These are phyloP conservation scores for Tipula confusa DNA, from an alignment of 2,888 invertebrate species.

Conservation along the genomic window DNA sequence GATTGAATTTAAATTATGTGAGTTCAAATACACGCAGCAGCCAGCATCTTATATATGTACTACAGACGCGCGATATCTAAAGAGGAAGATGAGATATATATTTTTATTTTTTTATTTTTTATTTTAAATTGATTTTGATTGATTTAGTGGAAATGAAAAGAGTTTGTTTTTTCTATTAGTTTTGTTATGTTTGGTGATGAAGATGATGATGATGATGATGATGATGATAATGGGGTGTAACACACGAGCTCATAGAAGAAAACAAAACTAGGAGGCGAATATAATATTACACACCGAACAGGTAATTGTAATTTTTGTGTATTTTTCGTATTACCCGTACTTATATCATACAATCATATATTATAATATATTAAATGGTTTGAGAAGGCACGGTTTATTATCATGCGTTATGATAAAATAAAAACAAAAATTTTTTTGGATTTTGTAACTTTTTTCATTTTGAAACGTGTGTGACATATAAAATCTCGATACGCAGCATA, in stretches of 20 bases:
- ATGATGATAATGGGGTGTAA: background rate
- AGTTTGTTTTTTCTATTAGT: slow-evolving; percentile 20
- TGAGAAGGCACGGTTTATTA: background rate
- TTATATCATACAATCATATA: background rate
- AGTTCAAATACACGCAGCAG: background rate
- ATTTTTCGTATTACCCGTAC: background rate
- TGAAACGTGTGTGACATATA: background rate
- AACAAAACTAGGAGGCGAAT: background rate
- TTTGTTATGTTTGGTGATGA: slow-evolving; percentile 15
- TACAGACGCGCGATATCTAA: background rate
- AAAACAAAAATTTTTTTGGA: no score
- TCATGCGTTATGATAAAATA: background rate
- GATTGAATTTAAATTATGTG: slow-evolving; percentile 25
- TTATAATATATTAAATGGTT: background rate
- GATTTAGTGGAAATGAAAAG: slow-evolving; percentile 20
- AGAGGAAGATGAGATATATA: background rate
- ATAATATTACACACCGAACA: background rate
- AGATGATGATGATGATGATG: background rate
- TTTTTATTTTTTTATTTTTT: no score
- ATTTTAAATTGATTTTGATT: slow-evolving; percentile 25
- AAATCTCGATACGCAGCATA: background rate
- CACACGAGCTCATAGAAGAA: background rate
- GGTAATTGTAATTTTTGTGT: slow-evolving; percentile 12
- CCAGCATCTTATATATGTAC: background rate
- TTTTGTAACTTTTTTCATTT: background rate